These are phyloP conservation scores for Arrhopalites spinosus DNA, from an alignment of 2,888 invertebrate species.

Conservation along the genomic window DNA sequence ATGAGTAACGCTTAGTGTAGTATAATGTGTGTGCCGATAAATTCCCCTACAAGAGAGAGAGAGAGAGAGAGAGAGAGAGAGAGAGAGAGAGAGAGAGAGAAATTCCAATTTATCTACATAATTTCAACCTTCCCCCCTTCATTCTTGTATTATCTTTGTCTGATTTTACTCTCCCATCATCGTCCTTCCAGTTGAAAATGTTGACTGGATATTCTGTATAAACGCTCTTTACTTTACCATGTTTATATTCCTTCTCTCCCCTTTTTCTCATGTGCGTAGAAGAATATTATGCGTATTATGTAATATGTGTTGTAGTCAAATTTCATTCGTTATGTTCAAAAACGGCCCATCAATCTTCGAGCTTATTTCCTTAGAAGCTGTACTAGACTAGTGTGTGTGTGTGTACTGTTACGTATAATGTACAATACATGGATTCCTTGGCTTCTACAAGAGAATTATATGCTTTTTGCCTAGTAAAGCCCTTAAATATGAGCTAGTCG, in stretches of 20 bases:
- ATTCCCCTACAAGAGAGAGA: constrained; percentile 39
- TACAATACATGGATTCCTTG: not conserved
- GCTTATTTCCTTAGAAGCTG: constrained; percentile 24
- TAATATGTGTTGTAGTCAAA: constrained; percentile 6
- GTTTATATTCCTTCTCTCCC: not conserved
- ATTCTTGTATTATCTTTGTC: constrained; percentile 23
- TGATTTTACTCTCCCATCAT: not conserved
- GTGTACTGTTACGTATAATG: not conserved
- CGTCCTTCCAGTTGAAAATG: constrained; percentile 18
- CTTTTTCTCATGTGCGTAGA: not conserved
- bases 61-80: not conserved
- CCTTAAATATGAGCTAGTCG: not conserved
- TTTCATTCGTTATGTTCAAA: constrained; percentile 23
- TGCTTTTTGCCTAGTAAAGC: not conserved
- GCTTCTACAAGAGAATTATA: not conserved
- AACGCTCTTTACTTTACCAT: too few species aligned
- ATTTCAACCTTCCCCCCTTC: constrained; percentile 38
- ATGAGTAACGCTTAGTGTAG: constrained; percentile 36
- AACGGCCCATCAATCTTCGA: constrained; percentile 31
- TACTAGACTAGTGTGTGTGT: too few species aligned
- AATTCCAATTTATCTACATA: constrained; percentile 41
- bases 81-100: not conserved
- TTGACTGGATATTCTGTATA: not conserved
- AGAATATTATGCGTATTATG: not conserved
- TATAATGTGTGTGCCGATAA: too few species aligned